These are phyloP conservation scores for Ochlodes sylvanus DNA, from an alignment of 2,888 invertebrate species.

Conservation along the genomic window DNA sequence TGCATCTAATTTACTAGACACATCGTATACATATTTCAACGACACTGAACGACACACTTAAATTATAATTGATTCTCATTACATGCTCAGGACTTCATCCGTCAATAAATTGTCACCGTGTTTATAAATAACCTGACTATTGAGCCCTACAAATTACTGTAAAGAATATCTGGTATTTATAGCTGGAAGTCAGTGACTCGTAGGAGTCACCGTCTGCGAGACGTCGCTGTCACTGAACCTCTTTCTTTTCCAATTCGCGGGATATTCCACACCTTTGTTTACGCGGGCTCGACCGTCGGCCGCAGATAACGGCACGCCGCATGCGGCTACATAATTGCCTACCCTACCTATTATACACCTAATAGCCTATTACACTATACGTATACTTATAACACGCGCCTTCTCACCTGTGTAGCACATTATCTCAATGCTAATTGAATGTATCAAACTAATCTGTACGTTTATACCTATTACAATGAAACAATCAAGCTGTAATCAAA, in stretches of 20 bases:
- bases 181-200: conserved; percentile 67
- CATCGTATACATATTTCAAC: conserved; percentile 10
- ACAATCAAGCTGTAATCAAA: too few species aligned
- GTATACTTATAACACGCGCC: background rate
- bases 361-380: conserved; percentile 30
- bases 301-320: conserved; percentile 42
- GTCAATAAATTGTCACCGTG: conserved; percentile 73
- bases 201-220: conserved; percentile 48
- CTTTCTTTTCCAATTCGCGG: conserved; percentile 46
- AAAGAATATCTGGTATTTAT: conserved; percentile 62
- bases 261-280: conserved; percentile 54
- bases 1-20: background rate
- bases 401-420: too few species aligned
- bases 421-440: too few species aligned
- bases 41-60: conserved; percentile 59
- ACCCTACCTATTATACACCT: too few species aligned
- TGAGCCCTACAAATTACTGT: conserved; percentile 59
- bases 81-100: conserved; percentile 56
- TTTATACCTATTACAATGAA: too few species aligned
- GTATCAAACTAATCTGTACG: too few species aligned
- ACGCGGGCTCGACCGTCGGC: background rate
- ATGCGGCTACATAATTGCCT: too few species aligned
- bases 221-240: conserved; percentile 53
- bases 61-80: conserved; percentile 73
- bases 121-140: conserved; percentile 69